Base-by-base conservation (phyloP, 2,113 vertebrate species). In the Caretta caretta region DNA sequence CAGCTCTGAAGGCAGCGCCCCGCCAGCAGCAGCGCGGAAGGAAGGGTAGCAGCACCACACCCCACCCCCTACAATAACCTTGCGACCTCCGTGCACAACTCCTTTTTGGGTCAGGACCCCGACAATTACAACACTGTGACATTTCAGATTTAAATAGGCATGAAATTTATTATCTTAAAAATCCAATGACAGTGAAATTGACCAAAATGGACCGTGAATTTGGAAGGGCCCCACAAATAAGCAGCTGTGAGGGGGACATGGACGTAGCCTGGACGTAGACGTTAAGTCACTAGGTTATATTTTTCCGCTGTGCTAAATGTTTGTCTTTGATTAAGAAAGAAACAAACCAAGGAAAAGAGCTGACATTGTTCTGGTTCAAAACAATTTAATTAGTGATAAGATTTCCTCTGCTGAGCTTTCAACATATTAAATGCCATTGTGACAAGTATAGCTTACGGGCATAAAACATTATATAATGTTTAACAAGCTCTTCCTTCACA, bases 281-380 rank as follows among this genome's bases (percentile, higher is more conserved):
- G 38, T 78, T 53, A 75, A 83, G 57, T 92, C 93, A 96, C 88
- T 84, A 46, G 42, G 53, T 82, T 7, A 9, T 87, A 72, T 79
- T 96, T 93, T 92, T 79, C 93, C 87, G 79, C 20, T 80, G 83
- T 80, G 86, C 76, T 78, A 94, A 81, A 95, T 79, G 57, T 94
- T 96, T 94, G 87, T 85, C 97, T 94, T 95, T 88, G 31, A 93
- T 96, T 97, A 94, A 95, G 95, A 42, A 27, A 91, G 90, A 96
- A 97, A 96, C 82, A 87, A 89, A 93, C 95, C 96, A 97, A 97
- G 80, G 76, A 95, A 97, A 97, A 94, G 46, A 69, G 22, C 88
- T 96, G 80, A 90, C 84, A 93, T 92, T 87, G 89, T 92, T 96
- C 81, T 87, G 75, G 75, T 94, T 96, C 96, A 96, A 86, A 96